Evolutionary conservation across 2,113 vertebrate genomes (phyloP).

Genomic region (Centropristis striata): DNA sequence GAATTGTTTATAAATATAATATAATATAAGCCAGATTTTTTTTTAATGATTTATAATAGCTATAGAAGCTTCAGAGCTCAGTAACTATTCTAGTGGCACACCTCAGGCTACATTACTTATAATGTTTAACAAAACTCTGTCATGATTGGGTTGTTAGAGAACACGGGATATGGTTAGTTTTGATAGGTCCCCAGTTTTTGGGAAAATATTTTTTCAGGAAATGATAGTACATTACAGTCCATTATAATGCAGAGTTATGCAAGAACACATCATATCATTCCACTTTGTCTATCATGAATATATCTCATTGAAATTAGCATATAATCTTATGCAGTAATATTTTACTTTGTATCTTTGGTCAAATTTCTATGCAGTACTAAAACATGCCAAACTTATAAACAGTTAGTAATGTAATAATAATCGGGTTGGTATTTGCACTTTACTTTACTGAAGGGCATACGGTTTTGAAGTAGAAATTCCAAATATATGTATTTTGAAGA

Average conservation of each 20-base stretch:
- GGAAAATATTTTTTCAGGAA: neutral
- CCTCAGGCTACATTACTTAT: neutral
- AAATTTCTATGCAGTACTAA: conserved; percentile 19
- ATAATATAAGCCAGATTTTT: neutral
- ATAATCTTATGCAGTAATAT: conserved; percentile 8
- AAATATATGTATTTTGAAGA: conserved; percentile 25
- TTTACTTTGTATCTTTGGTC: conserved; percentile 59
- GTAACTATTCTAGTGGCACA: neutral
- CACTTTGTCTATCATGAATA: conserved; percentile 9
- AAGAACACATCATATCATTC: conserved; percentile 26
- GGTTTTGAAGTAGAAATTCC: conserved; percentile 10
- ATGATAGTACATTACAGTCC: conserved; percentile 15
- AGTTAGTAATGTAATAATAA: conserved; percentile 11
- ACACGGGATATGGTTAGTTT: neutral
- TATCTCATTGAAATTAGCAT: conserved; percentile 14
- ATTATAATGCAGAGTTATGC: conserved; percentile 27
- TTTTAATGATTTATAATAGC: neutral
- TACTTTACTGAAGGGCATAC: neutral
- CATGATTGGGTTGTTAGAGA: neutral
- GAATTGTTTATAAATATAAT: neutral
- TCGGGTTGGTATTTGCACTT: conserved; percentile 15
- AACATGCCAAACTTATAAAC: conserved; percentile 2
- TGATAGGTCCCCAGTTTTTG: neutral
- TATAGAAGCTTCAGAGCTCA: neutral
- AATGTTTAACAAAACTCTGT: conserved; percentile 1